phyloP scores from a whole-genome alignment of 2,113 vertebrate species.

The Phalacrocorax brasilianus region DNA sequence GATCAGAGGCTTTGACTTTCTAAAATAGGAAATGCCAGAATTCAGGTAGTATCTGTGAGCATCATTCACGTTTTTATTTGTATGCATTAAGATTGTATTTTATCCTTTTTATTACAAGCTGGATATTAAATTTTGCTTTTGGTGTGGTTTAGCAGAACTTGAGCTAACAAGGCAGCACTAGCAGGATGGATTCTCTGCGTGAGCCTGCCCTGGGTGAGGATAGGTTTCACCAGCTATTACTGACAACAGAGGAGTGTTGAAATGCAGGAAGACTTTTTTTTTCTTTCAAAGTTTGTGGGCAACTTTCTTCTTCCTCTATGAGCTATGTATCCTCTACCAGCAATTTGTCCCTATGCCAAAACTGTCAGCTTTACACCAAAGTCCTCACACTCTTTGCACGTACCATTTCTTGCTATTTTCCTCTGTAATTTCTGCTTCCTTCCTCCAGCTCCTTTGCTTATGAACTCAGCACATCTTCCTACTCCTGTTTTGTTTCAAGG shows the following conservation, averaged over 20 bases:
- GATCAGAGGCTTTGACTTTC: not conserved
- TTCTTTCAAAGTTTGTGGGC: not conserved
- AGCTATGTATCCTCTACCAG: not conserved
- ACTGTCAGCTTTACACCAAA: not conserved
- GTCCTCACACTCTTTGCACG: not conserved
- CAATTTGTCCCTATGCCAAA: slow-evolving; percentile 40
- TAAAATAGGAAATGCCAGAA: not conserved
- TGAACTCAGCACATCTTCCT: not conserved
- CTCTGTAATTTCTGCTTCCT: not conserved
- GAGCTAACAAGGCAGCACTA: not conserved
- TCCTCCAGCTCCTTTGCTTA: not conserved
- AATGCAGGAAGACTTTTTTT: not conserved
- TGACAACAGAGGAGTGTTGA: not conserved
- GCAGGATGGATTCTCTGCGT: not conserved
- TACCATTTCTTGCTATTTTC: not conserved
- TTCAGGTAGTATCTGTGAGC: not conserved
- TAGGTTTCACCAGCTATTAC: not conserved
- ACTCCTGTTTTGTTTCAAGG: not conserved
- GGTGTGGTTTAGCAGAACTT: slow-evolving; percentile 35
- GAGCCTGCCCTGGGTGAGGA: not conserved
- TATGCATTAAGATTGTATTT: not conserved
- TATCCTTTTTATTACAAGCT: not conserved
- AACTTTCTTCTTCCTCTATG: not conserved
- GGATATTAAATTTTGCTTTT: not conserved
- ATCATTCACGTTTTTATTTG: not conserved